phyloP scores from a whole-genome alignment of 2,888 invertebrate species.

The Acanthococcus lagerstroemiae region DNA sequence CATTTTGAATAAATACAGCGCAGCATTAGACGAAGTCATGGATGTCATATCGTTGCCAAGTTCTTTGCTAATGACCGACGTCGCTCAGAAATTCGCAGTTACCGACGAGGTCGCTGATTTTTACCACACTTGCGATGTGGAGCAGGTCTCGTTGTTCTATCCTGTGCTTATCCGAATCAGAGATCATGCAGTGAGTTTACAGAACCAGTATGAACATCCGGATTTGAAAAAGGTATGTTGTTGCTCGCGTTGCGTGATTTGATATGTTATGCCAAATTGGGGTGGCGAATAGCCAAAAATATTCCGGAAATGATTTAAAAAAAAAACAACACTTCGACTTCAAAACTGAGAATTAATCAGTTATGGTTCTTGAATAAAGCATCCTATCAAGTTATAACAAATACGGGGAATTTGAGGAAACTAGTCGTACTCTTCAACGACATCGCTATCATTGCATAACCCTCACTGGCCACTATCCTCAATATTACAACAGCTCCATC shows the following conservation, averaged over 20 bases:
- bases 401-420: too few relatives aligned
- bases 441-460: too few relatives aligned
- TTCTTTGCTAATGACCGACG: slow-evolving; percentile 47
- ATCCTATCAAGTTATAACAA: too few relatives aligned
- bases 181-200: slow-evolving; percentile 50
- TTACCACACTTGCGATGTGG: slow-evolving; percentile 72
- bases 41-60: slow-evolving; percentile 50
- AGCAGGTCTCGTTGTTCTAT: slow-evolving; percentile 62
- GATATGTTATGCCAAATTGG: not conserved
- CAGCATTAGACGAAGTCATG: slow-evolving; percentile 47
- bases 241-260: not conserved
- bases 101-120: slow-evolving; percentile 50
- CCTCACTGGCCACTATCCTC: too few relatives aligned
- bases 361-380: too few relatives aligned
- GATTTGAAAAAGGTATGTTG: slow-evolving; percentile 63
- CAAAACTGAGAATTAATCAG: too few relatives aligned
- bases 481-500: too few relatives aligned
- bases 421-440: too few relatives aligned
- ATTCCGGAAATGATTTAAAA: too few relatives aligned
- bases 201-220: slow-evolving; percentile 81
- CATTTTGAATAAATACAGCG: slow-evolving; percentile 47
- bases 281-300: too few relatives aligned
- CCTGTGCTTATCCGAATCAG: slow-evolving; percentile 59
- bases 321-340: too few relatives aligned
- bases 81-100: slow-evolving; percentile 43